phyloP scores from a whole-genome alignment of 2,113 vertebrate genomes.

The Donacobius atricapilla region DNA sequence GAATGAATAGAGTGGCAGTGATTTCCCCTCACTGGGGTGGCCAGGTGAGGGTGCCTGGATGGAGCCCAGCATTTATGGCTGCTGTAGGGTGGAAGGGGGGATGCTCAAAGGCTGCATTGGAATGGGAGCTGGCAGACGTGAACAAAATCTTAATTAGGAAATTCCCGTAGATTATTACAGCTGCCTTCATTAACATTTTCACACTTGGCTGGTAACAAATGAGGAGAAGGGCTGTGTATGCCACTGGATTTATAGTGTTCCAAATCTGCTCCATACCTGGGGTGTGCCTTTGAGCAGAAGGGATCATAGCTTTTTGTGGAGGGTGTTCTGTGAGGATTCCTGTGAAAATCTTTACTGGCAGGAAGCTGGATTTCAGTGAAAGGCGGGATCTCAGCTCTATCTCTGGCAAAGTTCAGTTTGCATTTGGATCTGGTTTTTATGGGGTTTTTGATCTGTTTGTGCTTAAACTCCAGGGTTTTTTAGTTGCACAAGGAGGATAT shows the following conservation, averaged over 20 bases:
- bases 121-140: constrained; percentile 85
- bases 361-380: not conserved
- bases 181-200: constrained; percentile 98
- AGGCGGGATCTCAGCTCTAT: not conserved
- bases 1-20: constrained; percentile 66
- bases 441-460: not conserved
- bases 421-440: not conserved
- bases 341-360: not conserved
- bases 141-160: constrained; percentile 86
- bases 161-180: constrained; percentile 87
- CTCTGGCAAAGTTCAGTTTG: not conserved
- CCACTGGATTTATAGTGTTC: constrained; percentile 78
- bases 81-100: constrained; percentile 85
- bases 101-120: constrained; percentile 81
- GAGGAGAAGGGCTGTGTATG: constrained; percentile 86
- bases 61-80: constrained; percentile 81
- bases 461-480: not conserved
- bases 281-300: not conserved
- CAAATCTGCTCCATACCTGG: not conserved
- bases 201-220: constrained; percentile 93
- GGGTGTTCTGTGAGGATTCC: not conserved
- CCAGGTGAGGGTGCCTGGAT: constrained; percentile 69
- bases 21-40: constrained; percentile 52
- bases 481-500: not conserved
- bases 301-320: not conserved